Evolutionary conservation across 2,113 vertebrate species (phyloP), one percentile per base, ranked within the genome.

Genomic region (Larimichthys crocea): DNA sequence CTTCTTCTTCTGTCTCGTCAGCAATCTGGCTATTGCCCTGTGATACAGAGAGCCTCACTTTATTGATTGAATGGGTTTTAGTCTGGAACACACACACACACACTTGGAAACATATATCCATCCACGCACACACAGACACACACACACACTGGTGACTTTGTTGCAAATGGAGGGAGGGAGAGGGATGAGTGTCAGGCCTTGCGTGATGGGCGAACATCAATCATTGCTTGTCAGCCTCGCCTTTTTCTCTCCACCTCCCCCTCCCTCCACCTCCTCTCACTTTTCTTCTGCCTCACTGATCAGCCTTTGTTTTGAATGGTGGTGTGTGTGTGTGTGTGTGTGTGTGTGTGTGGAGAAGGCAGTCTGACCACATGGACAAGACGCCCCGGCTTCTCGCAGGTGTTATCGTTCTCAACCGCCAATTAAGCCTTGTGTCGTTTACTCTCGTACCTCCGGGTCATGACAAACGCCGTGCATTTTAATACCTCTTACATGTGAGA

Each of bases 1-100:
- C 96, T 96, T 96, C 95, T 94, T 96, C 94, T 95, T 96, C 94
- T 96, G 96, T 96, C 96, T 94, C 95, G 96, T 97, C 96, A 96
- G 95, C 96, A 97, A 96, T 97, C 95, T 96, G 95, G 92, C 94
- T 96, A 76, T 77, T 75, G 90, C 72, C 80, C 82, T 3, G 82
- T 84, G 77, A 91, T 86, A 88, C 80, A 83, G 83, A 87, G 64
- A 85, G 88, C 83, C 87, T 61, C 68, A 63, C 85, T 91, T 89
- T 94, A 93, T 94, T 92, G 93, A 94, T 94, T 92, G 84, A 88
- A 90, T 89, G 79, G 81, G 84, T 87, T 93, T 92, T 75, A 89
- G 82, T 83, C 88, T 80, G 85, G 74, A 81, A 83, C 86, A 83
- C 89, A 83, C 89, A 83, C 72, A 87, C 92, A 87, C 35, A 87